Percentiles rank a stretch among this genome's conserved stretches.
These are phyloP conservation scores for Rhodophaea formosa DNA, from an alignment of 2,888 invertebrate genomes.

Conservation along the genomic window DNA sequence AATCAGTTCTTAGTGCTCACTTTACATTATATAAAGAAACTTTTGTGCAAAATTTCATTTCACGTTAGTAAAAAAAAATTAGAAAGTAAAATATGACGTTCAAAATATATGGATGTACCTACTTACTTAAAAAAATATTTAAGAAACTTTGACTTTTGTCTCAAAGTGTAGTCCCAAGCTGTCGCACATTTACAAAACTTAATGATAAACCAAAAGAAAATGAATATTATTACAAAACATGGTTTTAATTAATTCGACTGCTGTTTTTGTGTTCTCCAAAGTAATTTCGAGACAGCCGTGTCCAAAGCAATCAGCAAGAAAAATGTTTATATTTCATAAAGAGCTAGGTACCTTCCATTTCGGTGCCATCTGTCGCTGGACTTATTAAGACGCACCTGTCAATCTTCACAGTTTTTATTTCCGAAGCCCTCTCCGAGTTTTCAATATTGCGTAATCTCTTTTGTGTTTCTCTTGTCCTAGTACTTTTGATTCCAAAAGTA, in stretches of 20 bases:
- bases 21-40: too few species aligned
- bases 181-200: background rate
- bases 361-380: conserved; percentile 66
- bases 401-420: conserved; percentile 76
- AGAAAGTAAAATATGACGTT: too few species aligned
- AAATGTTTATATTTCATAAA: conserved; percentile 16
- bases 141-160: too few species aligned
- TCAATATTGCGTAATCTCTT: conserved; percentile 60
- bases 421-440: conserved; percentile 56
- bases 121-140: too few species aligned
- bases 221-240: background rate
- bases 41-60: too few species aligned
- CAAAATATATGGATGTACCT: too few species aligned
- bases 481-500: conserved; percentile 53
- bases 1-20: too few species aligned
- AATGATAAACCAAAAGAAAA: background rate
- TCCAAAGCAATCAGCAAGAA: conserved; percentile 14
- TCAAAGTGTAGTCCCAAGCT: too few species aligned
- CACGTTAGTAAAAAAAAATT: too few species aligned
- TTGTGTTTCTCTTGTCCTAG: conserved; percentile 56
- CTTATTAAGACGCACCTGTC: conserved; percentile 82
- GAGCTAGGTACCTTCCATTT: conserved; percentile 72
- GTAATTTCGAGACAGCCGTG: background rate
- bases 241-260: background rate
- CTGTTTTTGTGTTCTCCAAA: background rate